A percentile compares a stretch with the other conserved stretches of the same genome.
These are phyloP conservation scores for Trichogramma evanescens DNA, from an alignment of 2,888 invertebrate species.

Conservation along the genomic window DNA sequence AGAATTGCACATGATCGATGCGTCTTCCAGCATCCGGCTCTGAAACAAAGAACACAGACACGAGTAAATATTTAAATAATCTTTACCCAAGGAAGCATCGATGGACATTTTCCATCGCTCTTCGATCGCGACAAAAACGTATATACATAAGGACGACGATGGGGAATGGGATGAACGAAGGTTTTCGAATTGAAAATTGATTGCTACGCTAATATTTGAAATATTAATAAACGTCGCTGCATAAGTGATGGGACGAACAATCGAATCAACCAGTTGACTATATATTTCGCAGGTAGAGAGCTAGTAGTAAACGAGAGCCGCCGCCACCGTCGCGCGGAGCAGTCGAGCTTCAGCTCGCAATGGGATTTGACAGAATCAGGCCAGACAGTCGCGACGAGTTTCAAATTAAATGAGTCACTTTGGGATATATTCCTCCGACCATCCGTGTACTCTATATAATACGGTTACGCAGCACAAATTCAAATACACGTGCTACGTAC, in stretches of 20 bases:
- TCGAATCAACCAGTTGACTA: constrained; percentile 15
- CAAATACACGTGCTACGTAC: too few relatives aligned
- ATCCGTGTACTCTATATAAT: too few relatives aligned
- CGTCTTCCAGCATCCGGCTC: constrained; percentile 85
- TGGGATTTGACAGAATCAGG: constrained; percentile 43
- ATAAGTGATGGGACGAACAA: constrained; percentile 13
- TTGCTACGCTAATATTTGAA: constrained; percentile 3
- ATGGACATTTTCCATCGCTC: not conserved
- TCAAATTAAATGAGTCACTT: constrained; percentile 44
- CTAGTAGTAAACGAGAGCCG: too few relatives aligned
- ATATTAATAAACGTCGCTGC: constrained; percentile 9
- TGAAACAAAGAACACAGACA: constrained; percentile 44
- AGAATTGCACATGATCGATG: constrained; percentile 84
- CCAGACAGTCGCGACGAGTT: constrained; percentile 36
- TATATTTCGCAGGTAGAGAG: constrained; percentile 12
- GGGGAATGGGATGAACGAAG: not conserved
- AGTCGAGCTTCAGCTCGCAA: constrained; percentile 35
- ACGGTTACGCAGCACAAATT: too few relatives aligned
- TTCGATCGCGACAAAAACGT: not conserved
- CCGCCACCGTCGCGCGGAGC: too few relatives aligned
- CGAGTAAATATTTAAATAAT: not conserved
- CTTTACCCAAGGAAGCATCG: not conserved
- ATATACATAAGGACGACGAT: not conserved
- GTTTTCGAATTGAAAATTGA: not conserved
- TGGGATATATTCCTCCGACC: constrained; percentile 25